Conservation (phyloP, 2,797 vertebrate genomes). For the Heteromormyrus szaboi region DNA sequence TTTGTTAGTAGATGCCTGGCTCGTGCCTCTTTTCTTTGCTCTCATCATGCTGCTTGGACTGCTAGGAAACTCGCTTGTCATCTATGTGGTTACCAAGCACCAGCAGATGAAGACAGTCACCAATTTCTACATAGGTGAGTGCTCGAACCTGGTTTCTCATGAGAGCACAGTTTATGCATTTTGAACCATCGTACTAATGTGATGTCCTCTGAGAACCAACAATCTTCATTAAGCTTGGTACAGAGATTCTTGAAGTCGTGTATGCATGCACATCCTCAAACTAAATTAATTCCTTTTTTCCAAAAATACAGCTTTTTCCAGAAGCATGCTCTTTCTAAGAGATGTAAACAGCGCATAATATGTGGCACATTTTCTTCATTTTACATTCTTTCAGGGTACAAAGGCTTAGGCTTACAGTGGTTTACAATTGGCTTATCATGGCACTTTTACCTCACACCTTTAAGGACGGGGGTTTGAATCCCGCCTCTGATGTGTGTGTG, state of each 20-base stretch:
- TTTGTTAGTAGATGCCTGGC: constrained; percentile 56
- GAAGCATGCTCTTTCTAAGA: background rate
- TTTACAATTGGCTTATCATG: background rate
- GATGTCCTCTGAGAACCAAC: background rate
- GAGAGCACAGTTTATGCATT: background rate
- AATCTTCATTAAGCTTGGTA: background rate
- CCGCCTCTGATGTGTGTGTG: background rate
- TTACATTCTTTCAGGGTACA: background rate
- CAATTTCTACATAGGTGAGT: constrained; percentile 59
- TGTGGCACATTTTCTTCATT: background rate
- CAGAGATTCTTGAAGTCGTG: background rate
- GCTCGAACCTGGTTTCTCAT: background rate
- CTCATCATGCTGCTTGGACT: constrained; percentile 60
- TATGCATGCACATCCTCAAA: background rate
- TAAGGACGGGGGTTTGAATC: background rate
- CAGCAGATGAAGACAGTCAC: constrained; percentile 65
- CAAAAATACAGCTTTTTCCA: background rate
- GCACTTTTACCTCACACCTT: background rate
- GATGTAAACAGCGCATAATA: background rate
- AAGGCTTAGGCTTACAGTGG: background rate
- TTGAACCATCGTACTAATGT: background rate
- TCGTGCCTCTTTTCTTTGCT: constrained; percentile 58
- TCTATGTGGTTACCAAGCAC: constrained; percentile 58
- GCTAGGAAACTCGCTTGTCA: constrained; percentile 58
- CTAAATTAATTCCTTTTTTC: background rate